Conservation (phyloP, 2,888 invertebrate species). For the Mellilla xanthometata region DNA sequence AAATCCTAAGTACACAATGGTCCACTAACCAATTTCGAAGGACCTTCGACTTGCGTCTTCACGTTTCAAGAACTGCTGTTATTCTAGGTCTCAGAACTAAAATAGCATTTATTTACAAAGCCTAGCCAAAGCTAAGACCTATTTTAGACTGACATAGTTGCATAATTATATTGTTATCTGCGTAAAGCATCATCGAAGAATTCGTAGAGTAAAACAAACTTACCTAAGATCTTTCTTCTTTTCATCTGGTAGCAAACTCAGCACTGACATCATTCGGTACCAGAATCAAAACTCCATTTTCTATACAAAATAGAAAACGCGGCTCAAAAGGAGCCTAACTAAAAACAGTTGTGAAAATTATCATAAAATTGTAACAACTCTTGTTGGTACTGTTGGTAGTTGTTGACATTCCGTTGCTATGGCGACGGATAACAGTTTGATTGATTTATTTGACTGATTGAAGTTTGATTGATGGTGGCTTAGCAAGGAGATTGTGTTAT, state of each 20-base stretch:
- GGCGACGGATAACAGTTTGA: slow-evolving; percentile 56
- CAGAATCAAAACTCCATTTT: slow-evolving; percentile 52
- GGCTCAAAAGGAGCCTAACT: slow-evolving; percentile 39
- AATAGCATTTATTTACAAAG: no score
- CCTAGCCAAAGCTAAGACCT: no score
- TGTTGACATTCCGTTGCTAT: slow-evolving; percentile 60
- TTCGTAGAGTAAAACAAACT: slow-evolving; percentile 3
- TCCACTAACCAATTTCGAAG: no score
- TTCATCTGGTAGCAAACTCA: slow-evolving; percentile 78
- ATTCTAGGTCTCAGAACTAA: no score
- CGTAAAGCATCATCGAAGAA: not conserved
- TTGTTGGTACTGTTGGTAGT: slow-evolving; percentile 25
- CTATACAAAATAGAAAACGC: slow-evolving; percentile 41
- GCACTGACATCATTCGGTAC: slow-evolving; percentile 64
- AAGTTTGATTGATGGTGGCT: slow-evolving; percentile 41
- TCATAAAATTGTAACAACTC: slow-evolving; percentile 27
- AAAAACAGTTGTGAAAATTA: slow-evolving; percentile 40
- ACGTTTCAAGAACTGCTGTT: no score
- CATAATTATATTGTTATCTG: no score
- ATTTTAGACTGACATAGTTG: no score
- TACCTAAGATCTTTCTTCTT: slow-evolving; percentile 65
- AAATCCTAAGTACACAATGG: no score
- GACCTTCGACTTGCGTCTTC: no score
- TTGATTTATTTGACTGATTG: slow-evolving; percentile 44
- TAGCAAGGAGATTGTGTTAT: slow-evolving; percentile 22